Base-by-base conservation (phyloP, 1,140 invertebrate species). In the Meloidogyne floridensis region DNA sequence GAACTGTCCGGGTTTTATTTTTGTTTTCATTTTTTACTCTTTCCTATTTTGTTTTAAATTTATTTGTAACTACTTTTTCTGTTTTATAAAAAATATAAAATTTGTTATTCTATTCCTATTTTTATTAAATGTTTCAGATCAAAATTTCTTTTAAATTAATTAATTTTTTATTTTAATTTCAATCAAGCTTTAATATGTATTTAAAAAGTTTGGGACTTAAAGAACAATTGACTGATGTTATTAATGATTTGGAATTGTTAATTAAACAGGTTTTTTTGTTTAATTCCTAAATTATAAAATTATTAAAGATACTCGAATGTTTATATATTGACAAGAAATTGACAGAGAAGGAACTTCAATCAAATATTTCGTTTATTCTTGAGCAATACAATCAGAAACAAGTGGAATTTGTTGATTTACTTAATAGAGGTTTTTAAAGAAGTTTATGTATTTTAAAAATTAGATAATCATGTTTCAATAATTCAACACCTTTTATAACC, bases 241-340 rank as follows among this genome's bases (percentile, higher is more conserved):
- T 54, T 32, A 79, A 75, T 18, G 80, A 79, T 20, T 71, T 81
- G 18, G 80, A 81, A 54, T 56, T 70, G 78, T 42, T 42, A 3
- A 81, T 75, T 15, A 81, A 74, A 9, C 47, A 81, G n/a, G 80
- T 81, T 6, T 70, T 20, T 1, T 74, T 32, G 20, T 54, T 74
- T 20, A 74, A 78, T 53, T 69, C 20, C 2, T 9, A 9, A n/a
- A 8, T 20, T 18, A 43, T 32, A 11, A n/a, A 32, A n/a, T 77
- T 77, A 5, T 6, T 72, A 42, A 18, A 75, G 73, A 81, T 73
- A 15, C 18, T 77, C 4, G 69, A 75, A 10, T 71, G 53, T 32
- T 59, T 81, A 2, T 75, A 75, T 11, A 18, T 71, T 42, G 80
- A 75, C 10, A 53, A 11, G 20, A 75, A 59, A 53, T 6, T n/a